These are phyloP conservation scores for Oxycera nigricornis DNA, from an alignment of 2,888 invertebrate genomes.

Conservation along the genomic window DNA sequence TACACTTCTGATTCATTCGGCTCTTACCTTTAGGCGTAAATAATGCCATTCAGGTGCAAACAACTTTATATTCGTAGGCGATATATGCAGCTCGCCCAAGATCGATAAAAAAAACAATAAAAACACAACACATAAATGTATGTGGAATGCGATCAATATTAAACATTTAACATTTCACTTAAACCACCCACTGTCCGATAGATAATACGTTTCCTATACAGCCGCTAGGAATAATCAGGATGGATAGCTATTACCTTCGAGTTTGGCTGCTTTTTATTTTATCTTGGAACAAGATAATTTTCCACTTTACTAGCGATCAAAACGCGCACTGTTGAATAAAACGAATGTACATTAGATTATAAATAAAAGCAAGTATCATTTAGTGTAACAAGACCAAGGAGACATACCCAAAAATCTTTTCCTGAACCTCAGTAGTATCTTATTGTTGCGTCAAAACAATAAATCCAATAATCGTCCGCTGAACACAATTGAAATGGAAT, in stretches of 20 bases:
- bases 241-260: conserved; percentile 1
- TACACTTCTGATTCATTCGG: not conserved
- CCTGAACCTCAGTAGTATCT: not conserved
- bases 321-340: not conserved
- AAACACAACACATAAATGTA: not conserved
- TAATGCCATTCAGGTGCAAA: conserved; percentile 26
- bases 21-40: not conserved
- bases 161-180: conserved; percentile 37
- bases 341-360: not conserved
- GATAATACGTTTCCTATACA: not conserved
- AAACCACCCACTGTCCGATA: conserved; percentile 18
- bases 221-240: not conserved
- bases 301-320: conserved; percentile 13
- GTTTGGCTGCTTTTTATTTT: not conserved
- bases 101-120: conserved; percentile 8
- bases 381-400: not conserved
- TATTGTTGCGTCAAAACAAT: conserved; percentile 30
- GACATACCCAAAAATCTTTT: not conserved
- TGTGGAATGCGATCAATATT: not conserved
- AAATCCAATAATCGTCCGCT: conserved; percentile 22
- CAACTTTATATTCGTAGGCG: conserved; percentile 12
- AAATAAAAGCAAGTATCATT: not conserved
- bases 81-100: conserved; percentile 12
- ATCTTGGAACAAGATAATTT: conserved; percentile 20
- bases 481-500: conserved; percentile 26